Evolutionary conservation across 1,140 invertebrate genomes (phyloP).

Genomic region (Maconellicoccus hirsutus): DNA sequence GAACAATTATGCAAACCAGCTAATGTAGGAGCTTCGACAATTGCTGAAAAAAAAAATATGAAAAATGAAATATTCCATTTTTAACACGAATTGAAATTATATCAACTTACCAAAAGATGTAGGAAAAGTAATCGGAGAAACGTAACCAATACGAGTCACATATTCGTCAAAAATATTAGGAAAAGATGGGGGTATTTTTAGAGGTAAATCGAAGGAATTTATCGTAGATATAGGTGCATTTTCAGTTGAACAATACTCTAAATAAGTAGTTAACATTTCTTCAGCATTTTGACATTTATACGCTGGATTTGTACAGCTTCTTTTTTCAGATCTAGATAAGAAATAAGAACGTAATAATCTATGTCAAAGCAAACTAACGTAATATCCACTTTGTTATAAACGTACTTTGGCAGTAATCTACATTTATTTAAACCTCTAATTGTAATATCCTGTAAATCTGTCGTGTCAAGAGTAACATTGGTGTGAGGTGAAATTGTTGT

Average conservation of each 20-base stretch:
- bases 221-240: background rate
- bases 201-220: background rate
- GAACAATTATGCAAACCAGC: background rate
- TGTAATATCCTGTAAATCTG: background rate
- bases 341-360: conserved; percentile 1
- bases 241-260: background rate
- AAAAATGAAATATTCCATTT: background rate
- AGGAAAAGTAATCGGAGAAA: background rate
- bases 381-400: background rate
- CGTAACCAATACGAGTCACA: background rate
- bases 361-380: background rate
- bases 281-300: background rate
- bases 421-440: background rate
- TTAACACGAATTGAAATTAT: background rate
- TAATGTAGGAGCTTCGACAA: background rate
- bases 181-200: background rate
- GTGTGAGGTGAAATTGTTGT: background rate
- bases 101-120: background rate
- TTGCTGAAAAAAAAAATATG: background rate
- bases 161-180: conserved; percentile 12
- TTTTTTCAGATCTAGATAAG: background rate
- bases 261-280: background rate
- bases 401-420: conserved; percentile 2
- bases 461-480: background rate
- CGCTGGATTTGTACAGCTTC: background rate